Conservation (phyloP, 2,888 invertebrate genomes). For the Cremastinae sp. region DNA sequence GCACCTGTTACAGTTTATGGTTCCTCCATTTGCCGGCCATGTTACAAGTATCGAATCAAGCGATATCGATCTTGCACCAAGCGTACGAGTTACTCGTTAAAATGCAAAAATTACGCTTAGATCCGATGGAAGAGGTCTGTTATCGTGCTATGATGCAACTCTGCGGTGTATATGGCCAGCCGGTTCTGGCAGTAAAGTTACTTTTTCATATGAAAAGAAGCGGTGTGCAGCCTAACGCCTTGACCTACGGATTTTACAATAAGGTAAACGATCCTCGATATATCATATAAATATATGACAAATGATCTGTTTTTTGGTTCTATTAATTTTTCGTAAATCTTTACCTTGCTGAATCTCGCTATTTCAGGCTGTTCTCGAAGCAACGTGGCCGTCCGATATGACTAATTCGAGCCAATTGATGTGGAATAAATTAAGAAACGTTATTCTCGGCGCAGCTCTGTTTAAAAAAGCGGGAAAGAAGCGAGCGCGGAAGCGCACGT, state of each 20-base stretch:
- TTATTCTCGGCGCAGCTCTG: conserved; percentile 93
- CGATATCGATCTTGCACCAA: conserved; percentile 78
- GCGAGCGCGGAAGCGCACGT: conserved; percentile 82
- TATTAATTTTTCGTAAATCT: too few relatives aligned
- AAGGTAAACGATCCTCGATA: conserved; percentile 71
- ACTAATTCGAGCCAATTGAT: conserved; percentile 91
- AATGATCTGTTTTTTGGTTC: too few relatives aligned
- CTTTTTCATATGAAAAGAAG: conserved; percentile 95
- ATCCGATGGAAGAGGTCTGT: conserved; percentile 97
- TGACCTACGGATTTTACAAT: conserved; percentile 96
- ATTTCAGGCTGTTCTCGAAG: conserved; percentile 93
- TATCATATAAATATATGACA: too few relatives aligned
- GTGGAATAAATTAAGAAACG: conserved; percentile 97
- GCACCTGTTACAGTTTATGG: conserved; percentile 96
- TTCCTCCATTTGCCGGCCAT: conserved; percentile 97
- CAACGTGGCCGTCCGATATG: conserved; percentile 95
- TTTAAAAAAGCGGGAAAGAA: conserved; percentile 90
- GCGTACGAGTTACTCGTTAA: conserved; percentile 94
- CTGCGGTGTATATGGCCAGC: conserved; percentile 96
- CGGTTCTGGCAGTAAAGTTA: conserved; percentile 95
- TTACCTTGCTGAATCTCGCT: conserved; percentile 78
- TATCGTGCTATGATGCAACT: conserved; percentile 99
- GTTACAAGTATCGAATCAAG: conserved; percentile 83
- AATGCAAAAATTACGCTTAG: conserved; percentile 91
- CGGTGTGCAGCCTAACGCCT: conserved; percentile 97